These are phyloP conservation scores for Phasia obesa DNA, from an alignment of 2,888 invertebrate species.

Conservation along the genomic window DNA sequence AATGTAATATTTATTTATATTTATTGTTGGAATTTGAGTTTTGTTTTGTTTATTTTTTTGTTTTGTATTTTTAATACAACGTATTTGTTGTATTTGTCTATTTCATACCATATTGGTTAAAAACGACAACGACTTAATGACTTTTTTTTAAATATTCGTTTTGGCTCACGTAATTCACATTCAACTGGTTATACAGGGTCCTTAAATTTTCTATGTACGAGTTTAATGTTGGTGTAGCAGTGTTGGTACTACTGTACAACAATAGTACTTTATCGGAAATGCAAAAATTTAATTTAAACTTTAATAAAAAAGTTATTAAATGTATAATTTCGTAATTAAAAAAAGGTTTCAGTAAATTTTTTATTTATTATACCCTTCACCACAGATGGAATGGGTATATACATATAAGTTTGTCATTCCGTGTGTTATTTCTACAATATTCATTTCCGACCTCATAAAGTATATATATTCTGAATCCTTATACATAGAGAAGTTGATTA, in stretches of 20 bases:
- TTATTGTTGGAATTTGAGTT: conserved; percentile 36
- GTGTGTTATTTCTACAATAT: no score
- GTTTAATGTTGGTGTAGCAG: conserved; percentile 9
- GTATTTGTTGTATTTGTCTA: conserved; percentile 43
- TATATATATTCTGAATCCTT: no score
- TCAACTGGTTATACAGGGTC: conserved; percentile 69
- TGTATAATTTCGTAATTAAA: no score
- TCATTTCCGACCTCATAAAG: no score
- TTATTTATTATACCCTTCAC: no score
- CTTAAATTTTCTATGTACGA: conserved; percentile 1
- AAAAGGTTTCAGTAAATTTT: no score
- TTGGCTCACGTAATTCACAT: conserved; percentile 73
- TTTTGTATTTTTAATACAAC: conserved; percentile 7
- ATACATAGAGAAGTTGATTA: no score
- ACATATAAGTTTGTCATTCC: no score
- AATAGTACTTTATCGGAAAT: background rate
- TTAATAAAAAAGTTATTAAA: no score
- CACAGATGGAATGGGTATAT: no score
- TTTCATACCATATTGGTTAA: conserved; percentile 41
- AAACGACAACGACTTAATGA: conserved; percentile 34
- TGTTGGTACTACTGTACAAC: conserved; percentile 4
- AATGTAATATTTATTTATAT: conserved; percentile 45
- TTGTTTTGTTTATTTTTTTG: conserved; percentile 15
- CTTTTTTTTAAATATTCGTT: conserved; percentile 40
- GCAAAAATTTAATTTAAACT: no score